These are phyloP conservation scores for Pluvialis apricaria DNA, from an alignment of 2,113 vertebrate species.

Conservation along the genomic window DNA sequence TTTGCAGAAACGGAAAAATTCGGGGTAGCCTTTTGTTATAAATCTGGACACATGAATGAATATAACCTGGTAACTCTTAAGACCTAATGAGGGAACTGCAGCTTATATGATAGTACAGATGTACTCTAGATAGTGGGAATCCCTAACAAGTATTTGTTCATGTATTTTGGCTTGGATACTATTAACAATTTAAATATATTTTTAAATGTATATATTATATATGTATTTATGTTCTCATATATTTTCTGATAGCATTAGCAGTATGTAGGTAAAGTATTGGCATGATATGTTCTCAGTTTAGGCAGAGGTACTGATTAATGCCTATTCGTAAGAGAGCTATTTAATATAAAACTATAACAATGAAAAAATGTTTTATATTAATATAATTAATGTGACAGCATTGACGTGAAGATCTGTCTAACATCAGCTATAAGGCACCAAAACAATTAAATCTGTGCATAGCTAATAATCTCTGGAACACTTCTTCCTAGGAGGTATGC, in stretches of 20 bases:
- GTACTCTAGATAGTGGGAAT: not conserved
- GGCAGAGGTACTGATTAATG: not conserved
- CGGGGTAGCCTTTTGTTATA: not conserved
- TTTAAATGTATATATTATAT: not conserved
- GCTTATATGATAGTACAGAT: not conserved
- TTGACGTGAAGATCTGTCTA: not conserved
- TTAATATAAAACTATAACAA: not conserved
- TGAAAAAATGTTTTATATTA: not conserved
- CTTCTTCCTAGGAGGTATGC: not conserved
- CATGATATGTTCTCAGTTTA: not conserved
- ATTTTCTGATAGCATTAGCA: not conserved
- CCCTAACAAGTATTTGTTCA: not conserved
- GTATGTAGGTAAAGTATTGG: not conserved
- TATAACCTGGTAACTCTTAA: not conserved
- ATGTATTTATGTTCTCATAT: not conserved
- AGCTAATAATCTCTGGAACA: not conserved
- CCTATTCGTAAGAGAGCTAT: not conserved
- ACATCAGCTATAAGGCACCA: not conserved
- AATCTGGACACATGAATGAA: not conserved
- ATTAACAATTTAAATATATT: not conserved
- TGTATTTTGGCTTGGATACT: not conserved
- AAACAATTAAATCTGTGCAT: not conserved
- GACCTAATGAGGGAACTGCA: not conserved
- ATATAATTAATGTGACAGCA: not conserved
- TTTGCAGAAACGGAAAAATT: not conserved